Percentiles rank a stretch among this genome's conserved stretches.
These are phyloP conservation scores for Macrostomum lignano DNA, from an alignment of 1,140 invertebrate genomes.

Conservation along the genomic window DNA sequence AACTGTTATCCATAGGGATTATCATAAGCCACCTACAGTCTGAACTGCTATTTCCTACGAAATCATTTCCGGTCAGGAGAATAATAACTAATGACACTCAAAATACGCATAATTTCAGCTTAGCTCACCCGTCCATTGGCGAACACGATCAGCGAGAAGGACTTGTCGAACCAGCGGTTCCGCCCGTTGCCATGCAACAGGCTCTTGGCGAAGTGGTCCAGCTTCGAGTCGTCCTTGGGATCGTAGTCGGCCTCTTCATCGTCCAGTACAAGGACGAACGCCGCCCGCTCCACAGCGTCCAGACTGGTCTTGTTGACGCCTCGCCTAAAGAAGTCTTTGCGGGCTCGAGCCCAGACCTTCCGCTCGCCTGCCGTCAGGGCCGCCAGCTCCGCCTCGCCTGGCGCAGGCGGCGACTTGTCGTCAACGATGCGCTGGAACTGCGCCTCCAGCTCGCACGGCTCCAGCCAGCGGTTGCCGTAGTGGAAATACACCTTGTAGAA, in stretches of 20 bases:
- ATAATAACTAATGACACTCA: too few relatives aligned
- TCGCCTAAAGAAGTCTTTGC: conserved; percentile 34
- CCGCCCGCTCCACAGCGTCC: conserved; percentile 33
- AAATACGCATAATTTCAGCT: too few relatives aligned
- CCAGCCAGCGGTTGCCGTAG: conserved; percentile 47
- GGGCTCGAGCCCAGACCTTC: conserved; percentile 54
- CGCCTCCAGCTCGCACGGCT: conserved; percentile 55
- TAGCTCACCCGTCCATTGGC: conserved; percentile 51
- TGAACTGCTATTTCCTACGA: too few relatives aligned
- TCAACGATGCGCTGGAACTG: conserved; percentile 53
- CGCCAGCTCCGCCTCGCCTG: conserved; percentile 57
- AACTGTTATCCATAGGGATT: too few relatives aligned
- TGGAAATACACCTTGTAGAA: conserved; percentile 79
- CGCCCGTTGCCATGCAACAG: conserved; percentile 81
- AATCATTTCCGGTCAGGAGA: too few relatives aligned
- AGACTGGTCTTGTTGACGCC: conserved; percentile 5
- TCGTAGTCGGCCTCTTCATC: conserved; percentile 27
- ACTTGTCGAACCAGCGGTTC: conserved; percentile 96
- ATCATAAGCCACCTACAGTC: too few relatives aligned
- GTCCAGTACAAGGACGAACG: conserved; percentile 65
- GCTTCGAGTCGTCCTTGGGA: not conserved
- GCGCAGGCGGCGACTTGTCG: conserved; percentile 36
- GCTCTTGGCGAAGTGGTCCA: not conserved
- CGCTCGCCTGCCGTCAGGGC: conserved; percentile 63
- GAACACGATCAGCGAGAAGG: conserved; percentile 75